These are phyloP conservation scores for Athrips mouffetella DNA, from an alignment of 2,888 invertebrate species.

Conservation along the genomic window DNA sequence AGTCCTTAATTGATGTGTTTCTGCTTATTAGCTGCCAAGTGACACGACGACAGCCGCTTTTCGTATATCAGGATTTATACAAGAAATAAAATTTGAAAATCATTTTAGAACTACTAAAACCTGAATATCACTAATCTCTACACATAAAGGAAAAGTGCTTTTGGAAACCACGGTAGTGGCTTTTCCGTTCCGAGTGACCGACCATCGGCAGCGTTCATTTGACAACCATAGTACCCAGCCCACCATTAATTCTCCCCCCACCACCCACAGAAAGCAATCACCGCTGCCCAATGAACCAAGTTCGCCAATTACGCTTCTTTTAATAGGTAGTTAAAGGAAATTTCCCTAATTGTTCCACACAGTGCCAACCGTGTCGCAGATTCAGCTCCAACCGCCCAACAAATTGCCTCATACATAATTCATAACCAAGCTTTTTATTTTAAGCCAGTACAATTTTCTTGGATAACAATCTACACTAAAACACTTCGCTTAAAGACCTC, in stretches of 20 bases:
- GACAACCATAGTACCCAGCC: constrained; percentile 44
- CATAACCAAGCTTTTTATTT: constrained; percentile 27
- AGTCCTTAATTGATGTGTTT: constrained; percentile 54
- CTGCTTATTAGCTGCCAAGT: constrained; percentile 43
- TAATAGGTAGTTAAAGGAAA: constrained; percentile 60
- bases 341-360: constrained; percentile 55
- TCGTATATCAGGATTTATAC: no score
- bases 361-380: constrained; percentile 40
- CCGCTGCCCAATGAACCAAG: constrained; percentile 62
- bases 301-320: constrained; percentile 65
- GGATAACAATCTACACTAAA: constrained; percentile 19
- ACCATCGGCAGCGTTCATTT: constrained; percentile 31
- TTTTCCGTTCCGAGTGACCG: not conserved
- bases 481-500: constrained; percentile 5
- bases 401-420: constrained; percentile 43
- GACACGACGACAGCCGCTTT: not conserved
- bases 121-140: no score
- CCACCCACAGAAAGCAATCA: constrained; percentile 59
- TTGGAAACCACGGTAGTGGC: not conserved
- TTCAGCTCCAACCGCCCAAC: constrained; percentile 29
- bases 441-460: constrained; percentile 21
- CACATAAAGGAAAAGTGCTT: not conserved
- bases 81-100: no score
- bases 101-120: no score
- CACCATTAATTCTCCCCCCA: constrained; percentile 57